Conservation (phyloP, 2,797 vertebrate species). For the Morus bassanus region DNA sequence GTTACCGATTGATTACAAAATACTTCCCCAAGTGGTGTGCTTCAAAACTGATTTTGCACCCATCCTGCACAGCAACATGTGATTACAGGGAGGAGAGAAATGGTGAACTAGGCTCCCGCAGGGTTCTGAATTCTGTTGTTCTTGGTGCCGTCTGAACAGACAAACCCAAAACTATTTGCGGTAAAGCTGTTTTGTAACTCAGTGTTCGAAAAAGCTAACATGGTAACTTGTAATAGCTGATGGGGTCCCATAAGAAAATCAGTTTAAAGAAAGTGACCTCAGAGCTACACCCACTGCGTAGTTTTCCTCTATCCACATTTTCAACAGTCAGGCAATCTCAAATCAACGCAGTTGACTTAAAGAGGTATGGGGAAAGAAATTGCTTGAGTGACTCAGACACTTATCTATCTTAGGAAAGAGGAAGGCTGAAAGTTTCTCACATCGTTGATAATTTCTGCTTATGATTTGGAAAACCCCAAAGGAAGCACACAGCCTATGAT, state of each 20-base stretch:
- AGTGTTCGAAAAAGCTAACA: neutral
- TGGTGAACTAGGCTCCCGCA: neutral
- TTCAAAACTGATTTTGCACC: neutral
- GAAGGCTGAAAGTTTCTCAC: neutral
- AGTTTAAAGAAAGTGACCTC: neutral
- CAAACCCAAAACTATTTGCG: neutral
- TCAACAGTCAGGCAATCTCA: neutral
- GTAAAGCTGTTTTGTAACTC: neutral
- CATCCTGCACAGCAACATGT: neutral
- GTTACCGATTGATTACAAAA: neutral
- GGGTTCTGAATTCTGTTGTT: neutral
- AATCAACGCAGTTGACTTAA: neutral
- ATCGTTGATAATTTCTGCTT: neutral
- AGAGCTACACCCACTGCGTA: neutral
- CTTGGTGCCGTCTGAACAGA: neutral
- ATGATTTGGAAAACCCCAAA: neutral
- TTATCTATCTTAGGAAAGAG: neutral
- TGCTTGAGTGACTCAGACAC: neutral
- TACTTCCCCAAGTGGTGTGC: neutral
- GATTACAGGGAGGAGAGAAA: neutral
- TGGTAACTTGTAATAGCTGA: neutral
- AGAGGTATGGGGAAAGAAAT: neutral
- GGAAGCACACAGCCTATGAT: neutral
- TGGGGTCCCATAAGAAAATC: neutral
- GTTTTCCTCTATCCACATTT: neutral